Base-by-base conservation (phyloP, 2,888 invertebrate genomes). In the Craniophora ligustri region DNA sequence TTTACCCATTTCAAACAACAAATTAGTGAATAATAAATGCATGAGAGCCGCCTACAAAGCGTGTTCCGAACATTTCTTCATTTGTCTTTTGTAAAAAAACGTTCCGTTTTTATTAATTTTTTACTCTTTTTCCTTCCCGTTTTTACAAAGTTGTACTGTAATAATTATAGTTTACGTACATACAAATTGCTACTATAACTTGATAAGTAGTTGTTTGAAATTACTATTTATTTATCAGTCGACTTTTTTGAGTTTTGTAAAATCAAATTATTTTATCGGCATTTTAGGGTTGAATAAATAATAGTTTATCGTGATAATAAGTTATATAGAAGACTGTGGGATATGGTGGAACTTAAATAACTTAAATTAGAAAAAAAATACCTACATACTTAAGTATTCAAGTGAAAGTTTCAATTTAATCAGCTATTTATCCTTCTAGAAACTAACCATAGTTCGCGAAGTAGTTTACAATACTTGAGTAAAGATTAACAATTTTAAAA, bases 1-100 rank as follows among this genome's bases (percentile, higher is more conserved):
- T 91, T 90, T 80, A 85, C 81, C 84, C 82, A 79, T 81, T 87
- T 88, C 84, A 87, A 92, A 89, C 91, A 92, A 92, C 89, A 88
- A 89, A 92, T 92, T 92, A 92, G 89, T 88, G 78, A 83, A 91
- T 92, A 87, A 92, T 84, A 81, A 91, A 92, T 92, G 92, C 85
- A 92, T 87, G 89, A 83, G 87, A 19, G 61, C 80, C 92, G 91
- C 92, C 92, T 85, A 75, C 70, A 67, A 63, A 80, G 80, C 83
- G 84, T 86, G 84, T 79, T 81, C 78, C 73, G 64, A 79, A 84
- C 85, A 82, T 89, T 89, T 88, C 86, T 91, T 88, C 88, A 86
- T 92, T 92, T 90, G 88, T 87, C 86, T 89, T 87, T 85, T 57
- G 40, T 71, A 77, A 72, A 55, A 26, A 59, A 79, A 69, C 75